phyloP scores from a whole-genome alignment of 2,113 vertebrate species.

The Numenius arquata region DNA sequence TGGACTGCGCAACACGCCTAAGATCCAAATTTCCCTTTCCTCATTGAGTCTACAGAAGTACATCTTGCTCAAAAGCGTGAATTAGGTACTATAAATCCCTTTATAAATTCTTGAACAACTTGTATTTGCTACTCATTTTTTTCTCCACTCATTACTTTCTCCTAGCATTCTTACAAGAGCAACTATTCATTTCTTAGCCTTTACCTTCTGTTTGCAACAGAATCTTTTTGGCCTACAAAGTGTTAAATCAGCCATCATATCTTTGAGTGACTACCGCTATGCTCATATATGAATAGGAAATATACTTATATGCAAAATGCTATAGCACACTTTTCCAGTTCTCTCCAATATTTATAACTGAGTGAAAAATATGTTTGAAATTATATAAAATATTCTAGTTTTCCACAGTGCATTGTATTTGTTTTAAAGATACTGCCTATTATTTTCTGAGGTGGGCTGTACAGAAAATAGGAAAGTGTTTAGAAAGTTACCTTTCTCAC shows the following conservation, averaged over 20 bases:
- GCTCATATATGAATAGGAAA: background rate
- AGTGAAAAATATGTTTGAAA: background rate
- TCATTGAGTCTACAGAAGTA: rapidly evolving
- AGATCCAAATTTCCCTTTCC: background rate
- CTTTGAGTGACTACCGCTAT: background rate
- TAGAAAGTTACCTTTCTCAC: conserved; percentile 23
- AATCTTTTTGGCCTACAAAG: background rate
- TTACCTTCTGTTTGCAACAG: background rate
- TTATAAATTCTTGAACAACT: background rate
- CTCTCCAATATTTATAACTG: background rate
- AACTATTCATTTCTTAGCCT: background rate
- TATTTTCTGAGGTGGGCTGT: conserved; percentile 37
- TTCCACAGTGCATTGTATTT: background rate
- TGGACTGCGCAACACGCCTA: rapidly evolving
- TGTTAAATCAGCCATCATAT: background rate
- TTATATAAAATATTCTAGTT: background rate
- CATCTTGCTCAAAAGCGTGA: background rate
- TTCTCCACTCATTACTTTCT: background rate
- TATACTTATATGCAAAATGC: background rate
- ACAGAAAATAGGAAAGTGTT: conserved; percentile 25
- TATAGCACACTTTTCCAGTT: background rate
- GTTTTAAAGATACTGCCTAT: conserved; percentile 20
- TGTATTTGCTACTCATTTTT: background rate
- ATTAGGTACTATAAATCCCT: background rate
- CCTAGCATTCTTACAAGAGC: background rate